Percentiles rank a stretch among this genome's conserved stretches.
Evolutionary conservation across 2,113 vertebrate genomes (phyloP).

Genomic region (Micromys minutus): DNA sequence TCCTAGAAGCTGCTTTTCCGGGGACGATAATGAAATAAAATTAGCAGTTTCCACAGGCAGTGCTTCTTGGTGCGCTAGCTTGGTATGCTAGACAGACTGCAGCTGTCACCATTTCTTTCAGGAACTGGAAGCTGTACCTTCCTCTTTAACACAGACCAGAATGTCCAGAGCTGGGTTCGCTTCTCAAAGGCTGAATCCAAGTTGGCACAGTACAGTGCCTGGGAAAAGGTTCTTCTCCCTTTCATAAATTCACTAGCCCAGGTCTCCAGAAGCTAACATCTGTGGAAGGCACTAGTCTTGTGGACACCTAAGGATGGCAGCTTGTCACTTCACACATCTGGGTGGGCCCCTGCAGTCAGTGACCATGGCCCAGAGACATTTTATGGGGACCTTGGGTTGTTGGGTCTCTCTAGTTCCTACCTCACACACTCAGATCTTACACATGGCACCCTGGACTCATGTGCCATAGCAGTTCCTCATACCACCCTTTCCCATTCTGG

Average conservation of each 20-base stretch:
- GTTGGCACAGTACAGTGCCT: neutral
- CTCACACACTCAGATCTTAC: neutral
- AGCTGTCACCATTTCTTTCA: neutral
- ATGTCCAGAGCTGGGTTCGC: neutral
- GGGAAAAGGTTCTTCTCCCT: neutral
- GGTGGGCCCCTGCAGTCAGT: neutral
- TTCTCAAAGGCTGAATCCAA: neutral
- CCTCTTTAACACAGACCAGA: conserved; percentile 3
- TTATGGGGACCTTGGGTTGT: neutral
- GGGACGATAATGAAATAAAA: neutral
- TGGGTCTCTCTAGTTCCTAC: neutral
- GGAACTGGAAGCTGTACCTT: neutral
- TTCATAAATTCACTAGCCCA: neutral
- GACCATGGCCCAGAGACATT: neutral
- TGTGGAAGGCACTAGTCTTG: neutral
- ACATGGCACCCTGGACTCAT: neutral
- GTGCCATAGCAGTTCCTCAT: neutral
- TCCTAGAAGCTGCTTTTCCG: neutral
- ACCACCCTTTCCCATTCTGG: neutral
- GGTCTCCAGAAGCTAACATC: neutral
- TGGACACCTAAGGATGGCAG: neutral
- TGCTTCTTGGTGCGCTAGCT: neutral
- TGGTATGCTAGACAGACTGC: neutral
- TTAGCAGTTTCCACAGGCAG: neutral
- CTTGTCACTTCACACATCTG: neutral